Percentiles rank a stretch among this genome's conserved stretches.
These are phyloP conservation scores for Aegotheles bennettii DNA, from an alignment of 2,113 vertebrate genomes.

Conservation along the genomic window DNA sequence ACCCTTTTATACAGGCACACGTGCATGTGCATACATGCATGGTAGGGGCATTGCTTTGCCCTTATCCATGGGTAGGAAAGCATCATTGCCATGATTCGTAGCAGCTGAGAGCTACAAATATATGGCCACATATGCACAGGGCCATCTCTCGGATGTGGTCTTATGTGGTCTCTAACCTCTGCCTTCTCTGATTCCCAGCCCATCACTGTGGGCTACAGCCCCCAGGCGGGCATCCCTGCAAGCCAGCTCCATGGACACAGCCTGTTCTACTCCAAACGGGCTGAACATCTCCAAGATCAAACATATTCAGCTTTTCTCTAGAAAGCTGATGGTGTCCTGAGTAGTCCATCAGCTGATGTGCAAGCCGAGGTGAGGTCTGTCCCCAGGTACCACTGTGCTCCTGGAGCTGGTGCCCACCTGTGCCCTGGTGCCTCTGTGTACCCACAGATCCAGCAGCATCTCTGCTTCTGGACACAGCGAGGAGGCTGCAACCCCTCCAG, in stretches of 20 bases:
- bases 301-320: neutral
- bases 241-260: neutral
- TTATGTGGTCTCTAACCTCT: rapidly evolving
- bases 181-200: neutral
- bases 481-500: rapidly evolving
- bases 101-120: neutral
- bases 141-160: neutral
- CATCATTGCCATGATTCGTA: rapidly evolving
- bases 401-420: neutral
- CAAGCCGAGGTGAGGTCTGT: neutral
- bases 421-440: neutral
- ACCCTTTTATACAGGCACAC: no score
- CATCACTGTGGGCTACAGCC: neutral
- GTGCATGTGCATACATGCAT: neutral
- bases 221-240: neutral
- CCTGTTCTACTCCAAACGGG: neutral
- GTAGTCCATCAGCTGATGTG: neutral
- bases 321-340: neutral
- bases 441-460: neutral
- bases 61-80: neutral
- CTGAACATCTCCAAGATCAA: neutral
- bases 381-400: neutral
- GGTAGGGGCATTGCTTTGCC: neutral
- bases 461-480: neutral
- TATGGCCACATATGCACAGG: neutral